Conservation (phyloP, 2,113 vertebrate genomes). For the Rhea pennata region DNA sequence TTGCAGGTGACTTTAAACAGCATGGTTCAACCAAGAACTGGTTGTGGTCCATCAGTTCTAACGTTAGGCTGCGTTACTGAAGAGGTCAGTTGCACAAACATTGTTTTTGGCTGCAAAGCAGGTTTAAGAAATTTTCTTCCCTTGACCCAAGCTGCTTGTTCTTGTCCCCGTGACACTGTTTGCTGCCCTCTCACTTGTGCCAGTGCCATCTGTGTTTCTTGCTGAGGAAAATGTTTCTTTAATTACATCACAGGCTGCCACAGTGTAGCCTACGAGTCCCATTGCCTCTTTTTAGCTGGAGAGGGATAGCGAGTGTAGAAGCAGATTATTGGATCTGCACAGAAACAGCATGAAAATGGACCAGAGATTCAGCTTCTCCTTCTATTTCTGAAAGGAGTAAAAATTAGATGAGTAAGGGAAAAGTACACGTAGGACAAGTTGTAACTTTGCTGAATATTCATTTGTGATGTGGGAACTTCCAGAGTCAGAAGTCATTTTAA, state of each 20-base stretch:
- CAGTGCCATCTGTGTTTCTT: neutral
- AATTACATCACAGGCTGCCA: neutral
- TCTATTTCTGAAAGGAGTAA: neutral
- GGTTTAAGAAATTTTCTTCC: neutral
- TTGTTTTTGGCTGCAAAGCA: neutral
- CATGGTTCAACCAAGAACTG: accelerated
- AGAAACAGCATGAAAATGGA: neutral
- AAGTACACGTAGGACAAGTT: neutral
- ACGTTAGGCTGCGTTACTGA: neutral
- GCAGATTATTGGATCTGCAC: neutral
- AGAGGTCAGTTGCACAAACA: neutral
- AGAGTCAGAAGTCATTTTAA: neutral
- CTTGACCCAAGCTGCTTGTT: neutral
- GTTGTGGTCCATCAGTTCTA: accelerated
- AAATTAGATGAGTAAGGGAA: neutral
- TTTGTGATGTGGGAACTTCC: neutral
- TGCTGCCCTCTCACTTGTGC: neutral
- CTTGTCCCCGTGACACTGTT: neutral
- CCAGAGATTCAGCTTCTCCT: neutral
- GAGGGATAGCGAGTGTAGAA: neutral
- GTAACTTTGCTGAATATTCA: neutral
- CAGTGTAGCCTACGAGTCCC: neutral
- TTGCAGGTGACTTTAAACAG: neutral
- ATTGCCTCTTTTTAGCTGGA: neutral
- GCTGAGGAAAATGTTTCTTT: neutral